These are phyloP conservation scores for Sturnira hondurensis DNA, from an alignment of 2,113 vertebrate species.

Conservation along the genomic window DNA sequence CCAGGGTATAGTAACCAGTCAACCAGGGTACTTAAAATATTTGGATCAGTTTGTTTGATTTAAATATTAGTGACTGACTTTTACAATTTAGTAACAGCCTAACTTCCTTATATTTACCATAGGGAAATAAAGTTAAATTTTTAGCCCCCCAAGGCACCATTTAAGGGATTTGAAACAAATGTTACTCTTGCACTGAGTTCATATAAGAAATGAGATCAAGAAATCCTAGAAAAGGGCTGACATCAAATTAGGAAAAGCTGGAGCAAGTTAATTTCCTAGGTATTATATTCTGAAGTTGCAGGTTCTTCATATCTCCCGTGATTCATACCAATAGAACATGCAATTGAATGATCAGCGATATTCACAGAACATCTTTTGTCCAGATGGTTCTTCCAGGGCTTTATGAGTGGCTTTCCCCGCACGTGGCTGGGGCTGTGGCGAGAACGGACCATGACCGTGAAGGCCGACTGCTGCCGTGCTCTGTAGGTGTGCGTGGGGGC, in stretches of 20 bases:
- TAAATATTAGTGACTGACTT: slow-evolving; percentile 69
- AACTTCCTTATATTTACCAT: slow-evolving; percentile 47
- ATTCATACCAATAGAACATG: background rate
- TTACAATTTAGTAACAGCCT: slow-evolving; percentile 60
- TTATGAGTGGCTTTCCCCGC: background rate
- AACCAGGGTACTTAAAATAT: slow-evolving; percentile 64
- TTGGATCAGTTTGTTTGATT: slow-evolving; percentile 72
- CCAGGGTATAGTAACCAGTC: slow-evolving; percentile 58
- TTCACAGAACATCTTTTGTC: background rate
- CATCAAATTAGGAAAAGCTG: slow-evolving; percentile 7
- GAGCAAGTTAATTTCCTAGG: slow-evolving; percentile 49
- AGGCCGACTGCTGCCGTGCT: background rate
- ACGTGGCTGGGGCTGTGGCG: no score
- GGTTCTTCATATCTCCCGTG: background rate
- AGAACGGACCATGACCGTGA: background rate
- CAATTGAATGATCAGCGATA: background rate
- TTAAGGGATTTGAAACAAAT: slow-evolving; percentile 64
- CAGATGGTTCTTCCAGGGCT: background rate
- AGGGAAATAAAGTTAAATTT: slow-evolving; percentile 47
- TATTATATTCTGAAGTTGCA: slow-evolving; percentile 1
- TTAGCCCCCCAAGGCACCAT: background rate
- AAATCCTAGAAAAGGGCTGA: slow-evolving; percentile 28
- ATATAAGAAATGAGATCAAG: slow-evolving; percentile 40
- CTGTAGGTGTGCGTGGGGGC: background rate
- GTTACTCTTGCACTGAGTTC: slow-evolving; percentile 40